Conservation (phyloP, 2,113 vertebrate genomes). For the Colaptes auratus region DNA sequence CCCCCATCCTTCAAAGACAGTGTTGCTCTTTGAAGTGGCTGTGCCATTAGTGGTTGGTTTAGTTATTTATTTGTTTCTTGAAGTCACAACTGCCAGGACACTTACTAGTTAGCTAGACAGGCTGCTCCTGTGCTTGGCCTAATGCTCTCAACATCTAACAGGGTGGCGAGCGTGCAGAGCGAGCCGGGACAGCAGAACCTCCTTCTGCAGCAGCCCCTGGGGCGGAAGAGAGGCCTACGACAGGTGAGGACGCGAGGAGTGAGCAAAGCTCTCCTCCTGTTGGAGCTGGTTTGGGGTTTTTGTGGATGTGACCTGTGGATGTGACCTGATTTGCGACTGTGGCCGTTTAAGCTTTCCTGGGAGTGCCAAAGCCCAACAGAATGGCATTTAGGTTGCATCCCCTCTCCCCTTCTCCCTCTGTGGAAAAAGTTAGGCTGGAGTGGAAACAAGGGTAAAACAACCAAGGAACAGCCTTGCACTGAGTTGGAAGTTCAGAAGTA, state of each 20-base stretch:
- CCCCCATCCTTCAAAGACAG: slow-evolving; percentile 78
- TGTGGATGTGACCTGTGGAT: not conserved
- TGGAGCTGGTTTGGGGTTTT: not conserved
- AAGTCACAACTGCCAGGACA: slow-evolving; percentile 45
- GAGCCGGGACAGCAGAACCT: slow-evolving; percentile 97
- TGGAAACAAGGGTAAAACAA: no score
- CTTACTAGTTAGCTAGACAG: not conserved
- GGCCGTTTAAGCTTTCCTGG: no score
- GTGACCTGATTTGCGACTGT: not conserved
- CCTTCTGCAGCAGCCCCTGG: slow-evolving; percentile 91
- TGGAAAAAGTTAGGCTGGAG: no score
- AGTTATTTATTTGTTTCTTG: slow-evolving; percentile 3
- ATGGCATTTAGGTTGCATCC: no score
- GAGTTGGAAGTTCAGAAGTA: no score
- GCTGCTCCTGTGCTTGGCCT: not conserved
- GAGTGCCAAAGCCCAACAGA: no score
- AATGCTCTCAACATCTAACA: slow-evolving; percentile 76
- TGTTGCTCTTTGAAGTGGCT: slow-evolving; percentile 79
- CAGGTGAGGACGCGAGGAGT: slow-evolving; percentile 79
- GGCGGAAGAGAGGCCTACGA: slow-evolving; percentile 92
- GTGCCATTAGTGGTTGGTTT: slow-evolving; percentile 58
- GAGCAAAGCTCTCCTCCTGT: not conserved
- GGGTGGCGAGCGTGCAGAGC: slow-evolving; percentile 98
- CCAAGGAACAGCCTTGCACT: no score
- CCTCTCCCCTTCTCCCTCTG: no score